Evolutionary conservation across 2,113 vertebrate species (phyloP), one percentile per base, ranked within the genome.

Genomic region (Dipodomys ordii): DNA sequence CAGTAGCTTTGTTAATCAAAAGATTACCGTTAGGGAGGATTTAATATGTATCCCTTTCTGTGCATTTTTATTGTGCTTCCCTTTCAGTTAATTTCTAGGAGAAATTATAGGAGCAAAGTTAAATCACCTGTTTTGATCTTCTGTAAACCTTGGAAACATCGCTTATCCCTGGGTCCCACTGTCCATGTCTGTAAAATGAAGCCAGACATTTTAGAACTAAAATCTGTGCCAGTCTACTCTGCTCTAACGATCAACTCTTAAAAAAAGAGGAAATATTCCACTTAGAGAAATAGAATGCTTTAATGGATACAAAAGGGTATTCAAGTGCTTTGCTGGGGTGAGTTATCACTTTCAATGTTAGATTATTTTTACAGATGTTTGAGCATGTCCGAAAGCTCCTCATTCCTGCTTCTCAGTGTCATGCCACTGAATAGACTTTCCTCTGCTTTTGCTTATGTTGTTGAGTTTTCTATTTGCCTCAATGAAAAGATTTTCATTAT

Each of bases 321-420:
- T 65, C 30, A 23, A 49, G 77, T 81, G 74, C 60, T 87, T 83
- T 53, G 35, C 20, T 79, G 39, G 20, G 92, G 23, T 46, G 88
- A 69, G 15, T 83, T 92, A 91, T 27, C 39, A 18, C 19, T 73
- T 87, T 90, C 78, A 73, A 83, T 88, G 93, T 88, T 76, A 84
- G 67, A 76, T 25, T 88, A 76, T 78, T 87, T 85, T 65, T 39
- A 44, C 60, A 71, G 15, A 83, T 79, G 10, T 32, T 60, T 86
- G 32, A 83, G n/a, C 28, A 92, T 83, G 83, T 95, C 27, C 39
- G 0, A 60, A 78, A 57, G 25, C 53, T 22, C 85, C 39, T 46
- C 39, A 49, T 27, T 49, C 74, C 10, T 74, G 22, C 11, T 77
- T n/a, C 49, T 11, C n/a, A 22, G 0, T 1, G 49, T 32, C 57